These are phyloP conservation scores for Elegia similella DNA, from an alignment of 2,888 invertebrate genomes.

Conservation along the genomic window DNA sequence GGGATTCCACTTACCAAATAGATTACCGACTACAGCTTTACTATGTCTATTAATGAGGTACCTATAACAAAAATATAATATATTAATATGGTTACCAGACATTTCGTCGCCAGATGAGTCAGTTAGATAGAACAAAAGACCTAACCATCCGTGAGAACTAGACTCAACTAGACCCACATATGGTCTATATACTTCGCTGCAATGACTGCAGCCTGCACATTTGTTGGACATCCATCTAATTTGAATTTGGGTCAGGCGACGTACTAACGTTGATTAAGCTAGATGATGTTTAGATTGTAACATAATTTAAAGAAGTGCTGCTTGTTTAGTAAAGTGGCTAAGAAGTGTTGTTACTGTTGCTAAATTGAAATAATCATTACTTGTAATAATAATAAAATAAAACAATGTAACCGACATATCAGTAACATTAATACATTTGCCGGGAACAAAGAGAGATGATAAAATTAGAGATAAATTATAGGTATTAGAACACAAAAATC, in stretches of 20 bases:
- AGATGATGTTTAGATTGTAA: slow-evolving; percentile 11
- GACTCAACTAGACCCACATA: slow-evolving; percentile 23
- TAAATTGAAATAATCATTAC: not conserved
- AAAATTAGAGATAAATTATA: too few relatives aligned
- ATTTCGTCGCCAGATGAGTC: not conserved
- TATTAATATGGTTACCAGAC: not conserved
- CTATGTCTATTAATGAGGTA: not conserved
- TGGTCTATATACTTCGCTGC: slow-evolving; percentile 16
- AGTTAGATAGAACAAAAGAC: not conserved
- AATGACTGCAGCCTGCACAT: not conserved
- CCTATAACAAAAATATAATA: not conserved
- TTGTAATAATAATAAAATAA: not conserved
- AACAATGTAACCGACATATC: too few relatives aligned
- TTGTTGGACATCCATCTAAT: slow-evolving; percentile 7
- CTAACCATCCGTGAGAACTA: slow-evolving; percentile 15
- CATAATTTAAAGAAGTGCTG: not conserved
- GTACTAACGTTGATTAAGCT: not conserved
- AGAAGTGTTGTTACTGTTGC: not conserved
- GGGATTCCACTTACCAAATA: too few relatives aligned
- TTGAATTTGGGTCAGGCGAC: slow-evolving; percentile 1
- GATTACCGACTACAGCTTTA: too few relatives aligned
- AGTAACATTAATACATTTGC: too few relatives aligned
- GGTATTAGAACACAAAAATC: too few relatives aligned
- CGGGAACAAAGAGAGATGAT: too few relatives aligned
- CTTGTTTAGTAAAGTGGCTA: not conserved